Evolutionary conservation across 2,797 vertebrate species (phyloP), one percentile per base, ranked within the genome.

Genomic region (Phyllotis vaccarum): DNA sequence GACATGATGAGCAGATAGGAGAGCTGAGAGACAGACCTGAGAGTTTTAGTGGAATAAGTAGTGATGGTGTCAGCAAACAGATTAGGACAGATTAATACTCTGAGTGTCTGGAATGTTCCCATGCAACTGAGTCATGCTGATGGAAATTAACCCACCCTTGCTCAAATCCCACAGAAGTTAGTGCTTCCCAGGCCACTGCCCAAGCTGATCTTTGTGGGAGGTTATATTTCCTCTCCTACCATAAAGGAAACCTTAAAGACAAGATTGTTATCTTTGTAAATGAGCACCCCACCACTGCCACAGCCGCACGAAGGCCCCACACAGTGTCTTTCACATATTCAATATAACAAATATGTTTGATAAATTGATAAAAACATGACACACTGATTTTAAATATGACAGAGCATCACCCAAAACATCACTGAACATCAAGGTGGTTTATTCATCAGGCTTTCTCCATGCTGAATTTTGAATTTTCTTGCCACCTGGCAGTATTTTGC

Each of bases 281-380:
- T 29, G 66, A 40, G 12, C 14, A n/a, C 16, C 64, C 7, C 22
- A 68, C 24, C n/a, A 21, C 60, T 14, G 43, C 21, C 82, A 24
- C 46, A 86, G 19, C 62, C 64, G 68, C 60, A 70, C 60, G 56
- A 49, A 43, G 17, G 74, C 43, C 43, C 72, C 85, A 10, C 40
- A 76, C 52, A 54, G n/a, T 17, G 52, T 83, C 66, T 66, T 76
- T 1, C 31, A 87, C 60, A 49, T 29, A 49, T 40, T 87, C 83
- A 58, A 5, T 43, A 49, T 80, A 29, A 91, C 40, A 97, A 95
- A 96, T 79, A 88, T 81, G 56, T 34, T 64, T 58, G 43, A 72
- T 83, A 64, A 27, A 76, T 75, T 86, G 90, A 76, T 85, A 75
- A 86, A 94, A 87, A 22, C n/a, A 66, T 83, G 86, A 62, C 6